Percentiles rank a stretch among this genome's conserved stretches.
These are phyloP conservation scores for Callocephalon fimbriatum DNA, from an alignment of 2,113 vertebrate genomes.

Conservation along the genomic window DNA sequence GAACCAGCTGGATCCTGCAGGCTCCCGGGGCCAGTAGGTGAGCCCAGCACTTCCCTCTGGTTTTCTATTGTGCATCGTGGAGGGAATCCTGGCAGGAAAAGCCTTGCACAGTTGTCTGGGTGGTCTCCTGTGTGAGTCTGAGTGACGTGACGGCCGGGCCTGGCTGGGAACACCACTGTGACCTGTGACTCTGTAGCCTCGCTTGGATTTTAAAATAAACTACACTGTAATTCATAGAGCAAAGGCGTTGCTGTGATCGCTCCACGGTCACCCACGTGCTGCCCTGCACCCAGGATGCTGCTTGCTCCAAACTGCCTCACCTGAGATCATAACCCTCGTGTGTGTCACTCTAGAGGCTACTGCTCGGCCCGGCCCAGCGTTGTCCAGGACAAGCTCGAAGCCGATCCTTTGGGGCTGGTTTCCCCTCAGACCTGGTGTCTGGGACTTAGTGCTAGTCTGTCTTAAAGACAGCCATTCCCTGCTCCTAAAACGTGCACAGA, in stretches of 20 bases:
- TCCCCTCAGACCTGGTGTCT: neutral
- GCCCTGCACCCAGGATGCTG: slow-evolving; percentile 11
- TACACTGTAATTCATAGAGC: slow-evolving; percentile 1
- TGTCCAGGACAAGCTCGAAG: neutral
- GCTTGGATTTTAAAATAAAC: slow-evolving; percentile 56
- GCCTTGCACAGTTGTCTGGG: neutral
- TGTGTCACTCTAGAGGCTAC: neutral
- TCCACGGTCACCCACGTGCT: neutral
- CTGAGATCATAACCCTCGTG: neutral
- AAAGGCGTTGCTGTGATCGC: neutral
- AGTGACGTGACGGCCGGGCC: neutral
- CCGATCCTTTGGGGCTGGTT: neutral
- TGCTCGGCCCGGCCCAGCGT: neutral
- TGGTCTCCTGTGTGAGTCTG: neutral
- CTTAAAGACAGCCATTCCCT: neutral
- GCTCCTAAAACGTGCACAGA: neutral
- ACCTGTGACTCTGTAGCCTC: slow-evolving; percentile 28
- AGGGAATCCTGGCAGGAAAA: slow-evolving; percentile 22
- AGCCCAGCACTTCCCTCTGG: slow-evolving; percentile 54
- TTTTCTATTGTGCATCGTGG: slow-evolving; percentile 10
- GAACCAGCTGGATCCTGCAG: slow-evolving; percentile 90
- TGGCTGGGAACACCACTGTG: slow-evolving; percentile 29
- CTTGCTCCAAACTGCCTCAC: slow-evolving; percentile 13
- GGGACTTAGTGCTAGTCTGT: neutral
- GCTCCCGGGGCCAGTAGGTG: slow-evolving; percentile 79